A percentile compares a stretch with the other conserved stretches of the same genome.
phyloP scores from a whole-genome alignment of 2,113 vertebrate species.

The Etheostoma cragini region DNA sequence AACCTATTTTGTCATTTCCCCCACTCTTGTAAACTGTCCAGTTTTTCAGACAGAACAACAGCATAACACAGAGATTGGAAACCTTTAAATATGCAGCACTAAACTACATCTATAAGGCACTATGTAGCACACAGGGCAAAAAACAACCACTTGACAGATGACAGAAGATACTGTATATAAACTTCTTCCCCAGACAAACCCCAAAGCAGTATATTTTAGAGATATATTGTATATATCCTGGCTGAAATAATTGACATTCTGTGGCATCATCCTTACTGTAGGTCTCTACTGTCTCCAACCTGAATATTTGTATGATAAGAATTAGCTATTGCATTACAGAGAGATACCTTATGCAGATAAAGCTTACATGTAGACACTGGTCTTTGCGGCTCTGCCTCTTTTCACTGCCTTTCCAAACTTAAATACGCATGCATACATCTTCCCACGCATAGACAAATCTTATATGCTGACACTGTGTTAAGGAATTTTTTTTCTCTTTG shows the following conservation, averaged over 20 bases:
- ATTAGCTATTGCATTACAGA: neutral
- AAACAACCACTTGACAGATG: constrained; percentile 29
- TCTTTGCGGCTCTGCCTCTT: neutral
- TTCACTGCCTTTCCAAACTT: neutral
- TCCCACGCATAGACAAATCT: neutral
- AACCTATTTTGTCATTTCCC: neutral
- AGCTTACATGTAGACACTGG: neutral
- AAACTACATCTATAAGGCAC: neutral
- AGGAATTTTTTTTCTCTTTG: neutral
- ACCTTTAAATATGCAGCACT: constrained; percentile 18
- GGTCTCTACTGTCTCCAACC: neutral
- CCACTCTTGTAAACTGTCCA: constrained; percentile 4
- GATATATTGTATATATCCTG: neutral
- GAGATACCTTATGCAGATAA: neutral
- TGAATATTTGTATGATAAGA: constrained; percentile 6
- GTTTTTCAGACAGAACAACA: constrained; percentile 17
- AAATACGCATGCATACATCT: neutral
- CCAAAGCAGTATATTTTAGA: neutral
- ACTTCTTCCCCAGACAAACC: neutral
- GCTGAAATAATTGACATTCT: constrained; percentile 1
- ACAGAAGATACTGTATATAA: constrained; percentile 14
- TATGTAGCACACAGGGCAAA: constrained; percentile 18
- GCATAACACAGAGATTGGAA: constrained; percentile 12
- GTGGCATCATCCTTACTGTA: constrained; percentile 4
- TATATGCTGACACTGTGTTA: neutral